Percentiles rank a stretch among this genome's conserved stretches.
Conservation (phyloP, 2,113 vertebrate species). For the Marmota monax region DNA sequence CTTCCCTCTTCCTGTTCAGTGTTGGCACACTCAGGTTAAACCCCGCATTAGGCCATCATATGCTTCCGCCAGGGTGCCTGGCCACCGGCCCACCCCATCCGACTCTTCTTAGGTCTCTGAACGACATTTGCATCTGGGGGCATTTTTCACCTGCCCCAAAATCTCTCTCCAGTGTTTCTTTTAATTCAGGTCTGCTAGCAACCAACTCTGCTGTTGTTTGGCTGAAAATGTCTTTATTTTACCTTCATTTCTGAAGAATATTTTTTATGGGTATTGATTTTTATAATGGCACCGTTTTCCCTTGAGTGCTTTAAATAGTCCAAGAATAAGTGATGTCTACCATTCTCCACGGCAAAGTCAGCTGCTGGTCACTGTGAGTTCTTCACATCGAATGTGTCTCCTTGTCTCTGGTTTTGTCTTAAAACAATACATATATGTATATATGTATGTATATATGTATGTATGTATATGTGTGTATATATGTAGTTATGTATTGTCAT, state of each 20-base stretch:
- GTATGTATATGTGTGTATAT: no score
- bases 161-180: neutral
- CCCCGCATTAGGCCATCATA: neutral
- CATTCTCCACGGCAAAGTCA: neutral
- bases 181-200: neutral
- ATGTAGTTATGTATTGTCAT: no score
- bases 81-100: neutral
- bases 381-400: neutral
- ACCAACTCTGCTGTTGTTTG: neutral
- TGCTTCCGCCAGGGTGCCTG: neutral
- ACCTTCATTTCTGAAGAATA: neutral
- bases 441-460: no score
- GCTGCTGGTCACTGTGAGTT: neutral
- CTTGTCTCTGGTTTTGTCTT: neutral
- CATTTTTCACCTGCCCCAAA: neutral
- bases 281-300: neutral
- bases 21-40: neutral
- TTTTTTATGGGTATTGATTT: neutral
- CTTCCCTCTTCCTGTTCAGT: no score
- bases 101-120: neutral
- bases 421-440: neutral
- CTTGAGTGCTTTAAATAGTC: neutral
- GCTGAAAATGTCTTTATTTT: constrained; percentile 16
- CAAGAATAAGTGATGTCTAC: no score
- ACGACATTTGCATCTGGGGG: neutral